Percentiles rank a stretch among this genome's conserved stretches.
These are phyloP conservation scores for Climacteris rufus DNA, from an alignment of 2,113 vertebrate species.

Conservation along the genomic window DNA sequence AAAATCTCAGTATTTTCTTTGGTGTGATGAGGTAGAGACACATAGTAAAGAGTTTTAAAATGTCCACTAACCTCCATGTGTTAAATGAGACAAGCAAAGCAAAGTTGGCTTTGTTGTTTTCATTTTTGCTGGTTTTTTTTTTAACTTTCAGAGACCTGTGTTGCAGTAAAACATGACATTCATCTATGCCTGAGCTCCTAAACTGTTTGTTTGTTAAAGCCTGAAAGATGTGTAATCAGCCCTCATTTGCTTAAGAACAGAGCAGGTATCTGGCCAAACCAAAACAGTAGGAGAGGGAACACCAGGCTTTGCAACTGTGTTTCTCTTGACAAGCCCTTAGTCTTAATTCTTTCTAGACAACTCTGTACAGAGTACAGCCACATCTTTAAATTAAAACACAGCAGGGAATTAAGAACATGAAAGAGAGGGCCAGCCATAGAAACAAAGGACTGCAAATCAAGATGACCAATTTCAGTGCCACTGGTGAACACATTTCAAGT, in stretches of 20 bases:
- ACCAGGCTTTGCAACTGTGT: not conserved
- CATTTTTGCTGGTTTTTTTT: not conserved
- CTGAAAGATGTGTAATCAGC: not conserved
- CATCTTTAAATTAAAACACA: not conserved
- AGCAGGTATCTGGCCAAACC: not conserved
- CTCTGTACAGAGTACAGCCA: not conserved
- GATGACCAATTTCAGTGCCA: accelerated
- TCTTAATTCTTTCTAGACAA: not conserved
- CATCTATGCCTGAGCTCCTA: not conserved
- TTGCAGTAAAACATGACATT: not conserved
- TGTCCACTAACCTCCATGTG: not conserved
- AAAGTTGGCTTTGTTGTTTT: not conserved
- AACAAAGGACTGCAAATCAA: not conserved
- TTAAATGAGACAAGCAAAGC: not conserved
- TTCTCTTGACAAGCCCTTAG: not conserved
- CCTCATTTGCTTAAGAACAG: not conserved
- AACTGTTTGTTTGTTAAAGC: not conserved
- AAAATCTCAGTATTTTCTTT: not conserved
- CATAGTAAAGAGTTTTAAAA: not conserved
- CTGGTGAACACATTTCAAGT: accelerated
- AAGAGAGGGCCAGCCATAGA: not conserved
- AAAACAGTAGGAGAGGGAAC: not conserved
- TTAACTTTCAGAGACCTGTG: not conserved
- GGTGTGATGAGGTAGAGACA: not conserved
- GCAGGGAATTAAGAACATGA: not conserved